A percentile compares a stretch with the other conserved stretches of the same genome.
Conservation (phyloP, 2,113 vertebrate species). For the Gambusia holbrooki region DNA sequence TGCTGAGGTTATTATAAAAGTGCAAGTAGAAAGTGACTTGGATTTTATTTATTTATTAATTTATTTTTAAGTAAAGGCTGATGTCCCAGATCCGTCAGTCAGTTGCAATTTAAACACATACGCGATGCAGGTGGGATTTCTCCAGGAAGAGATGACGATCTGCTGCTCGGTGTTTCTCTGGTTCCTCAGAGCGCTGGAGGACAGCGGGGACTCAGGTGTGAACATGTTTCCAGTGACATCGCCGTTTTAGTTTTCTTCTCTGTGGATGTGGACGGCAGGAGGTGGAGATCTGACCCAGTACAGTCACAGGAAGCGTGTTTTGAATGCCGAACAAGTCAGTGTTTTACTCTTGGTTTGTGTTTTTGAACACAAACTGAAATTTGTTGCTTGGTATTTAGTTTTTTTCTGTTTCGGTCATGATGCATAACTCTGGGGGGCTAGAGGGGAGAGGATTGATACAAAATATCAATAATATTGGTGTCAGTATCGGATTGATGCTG, state of each 20-base stretch:
- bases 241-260: slow-evolving; percentile 7
- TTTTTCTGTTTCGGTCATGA: not conserved
- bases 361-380: not conserved
- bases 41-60: too few relatives aligned
- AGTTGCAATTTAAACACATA: not conserved
- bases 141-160: not conserved
- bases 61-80: not conserved
- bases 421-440: too few relatives aligned
- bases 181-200: slow-evolving; percentile 12
- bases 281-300: not conserved
- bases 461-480: too few relatives aligned
- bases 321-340: not conserved
- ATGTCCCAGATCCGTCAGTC: not conserved
- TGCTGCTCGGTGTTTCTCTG: too few relatives aligned
- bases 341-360: not conserved
- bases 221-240: not conserved
- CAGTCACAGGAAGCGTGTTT: not conserved
- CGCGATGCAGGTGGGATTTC: not conserved
- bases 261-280: slow-evolving; percentile 1
- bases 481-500: too few relatives aligned
- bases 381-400: not conserved
- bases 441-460: too few relatives aligned
- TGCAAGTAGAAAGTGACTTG: too few relatives aligned
- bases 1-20: too few relatives aligned
- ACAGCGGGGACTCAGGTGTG: slow-evolving; percentile 46